Evolutionary conservation across 2,113 vertebrate species (phyloP).

Genomic region (Delphinus delphis): DNA sequence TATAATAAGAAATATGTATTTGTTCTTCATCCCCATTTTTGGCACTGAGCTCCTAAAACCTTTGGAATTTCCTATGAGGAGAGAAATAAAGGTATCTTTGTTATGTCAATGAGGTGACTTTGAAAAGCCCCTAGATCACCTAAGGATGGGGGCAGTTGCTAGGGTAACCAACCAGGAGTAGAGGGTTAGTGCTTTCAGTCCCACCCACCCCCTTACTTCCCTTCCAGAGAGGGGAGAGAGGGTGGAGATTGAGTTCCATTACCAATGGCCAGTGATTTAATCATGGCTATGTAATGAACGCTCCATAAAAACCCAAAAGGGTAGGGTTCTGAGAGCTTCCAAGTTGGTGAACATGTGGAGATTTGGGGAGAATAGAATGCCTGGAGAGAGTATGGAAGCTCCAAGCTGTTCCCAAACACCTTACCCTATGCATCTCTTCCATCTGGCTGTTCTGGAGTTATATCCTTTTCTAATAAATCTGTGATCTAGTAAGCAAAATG

Average conservation of each 20-base stretch:
- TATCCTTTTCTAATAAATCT: neutral
- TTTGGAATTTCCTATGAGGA: neutral
- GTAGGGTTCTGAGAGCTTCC: neutral
- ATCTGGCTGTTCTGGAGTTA: neutral
- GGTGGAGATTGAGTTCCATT: neutral
- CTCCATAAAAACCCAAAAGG: neutral
- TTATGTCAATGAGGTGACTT: neutral
- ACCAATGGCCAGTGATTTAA: neutral
- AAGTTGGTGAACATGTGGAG: neutral
- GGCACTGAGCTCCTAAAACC: neutral
- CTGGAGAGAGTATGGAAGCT: neutral
- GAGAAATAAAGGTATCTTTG: neutral
- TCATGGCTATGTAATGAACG: neutral
- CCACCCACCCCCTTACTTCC: neutral
- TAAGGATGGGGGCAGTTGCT: neutral
- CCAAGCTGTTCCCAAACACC: neutral
- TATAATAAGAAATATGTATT: neutral
- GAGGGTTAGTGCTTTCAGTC: neutral
- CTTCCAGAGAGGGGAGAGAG: neutral
- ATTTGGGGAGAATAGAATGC: neutral
- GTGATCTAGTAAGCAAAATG: neutral
- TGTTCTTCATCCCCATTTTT: neutral
- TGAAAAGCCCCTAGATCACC: neutral
- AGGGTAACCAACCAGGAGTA: neutral
- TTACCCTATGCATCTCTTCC: neutral